phyloP scores from a whole-genome alignment of 2,888 invertebrate species.

The Eurois occulta region DNA sequence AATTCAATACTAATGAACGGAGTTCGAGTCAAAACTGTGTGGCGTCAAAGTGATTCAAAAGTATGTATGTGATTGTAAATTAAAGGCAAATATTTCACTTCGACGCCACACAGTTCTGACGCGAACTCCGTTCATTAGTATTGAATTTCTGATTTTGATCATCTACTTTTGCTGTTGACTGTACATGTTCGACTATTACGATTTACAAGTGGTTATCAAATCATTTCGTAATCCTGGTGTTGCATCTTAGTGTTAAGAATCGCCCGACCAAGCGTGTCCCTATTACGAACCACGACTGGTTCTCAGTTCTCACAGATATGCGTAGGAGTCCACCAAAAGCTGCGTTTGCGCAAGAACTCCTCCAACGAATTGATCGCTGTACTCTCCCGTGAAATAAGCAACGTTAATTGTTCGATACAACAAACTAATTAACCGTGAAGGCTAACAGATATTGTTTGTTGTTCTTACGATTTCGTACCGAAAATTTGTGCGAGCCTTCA shows the following conservation, averaged over 20 bases:
- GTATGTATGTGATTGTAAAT: no score
- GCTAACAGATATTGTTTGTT: conserved; percentile 70
- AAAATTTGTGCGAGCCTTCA: conserved; percentile 25
- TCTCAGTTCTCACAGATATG: conserved; percentile 60
- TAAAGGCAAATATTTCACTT: no score
- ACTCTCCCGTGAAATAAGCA: conserved; percentile 76
- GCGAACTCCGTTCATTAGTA: no score
- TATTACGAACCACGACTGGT: conserved; percentile 65
- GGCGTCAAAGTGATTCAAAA: no score
- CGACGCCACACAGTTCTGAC: no score
- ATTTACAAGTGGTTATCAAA: conserved; percentile 38
- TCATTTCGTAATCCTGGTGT: conserved; percentile 70
- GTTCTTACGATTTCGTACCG: conserved; percentile 67
- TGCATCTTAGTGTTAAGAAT: conserved; percentile 63
- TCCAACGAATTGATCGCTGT: conserved; percentile 67
- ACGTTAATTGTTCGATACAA: conserved; percentile 82
- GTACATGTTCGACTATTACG: no score
- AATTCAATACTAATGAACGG: no score
- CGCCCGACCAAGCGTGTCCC: conserved; percentile 69
- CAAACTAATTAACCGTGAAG: conserved; percentile 85
- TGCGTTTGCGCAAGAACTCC: conserved; percentile 74
- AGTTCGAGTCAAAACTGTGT: no score
- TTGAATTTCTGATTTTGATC: no score
- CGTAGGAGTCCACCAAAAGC: conserved; percentile 63
- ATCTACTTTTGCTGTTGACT: no score